Evolutionary conservation across 2,888 invertebrate species (phyloP).

Genomic region (Cryptophagus acutangulus): DNA sequence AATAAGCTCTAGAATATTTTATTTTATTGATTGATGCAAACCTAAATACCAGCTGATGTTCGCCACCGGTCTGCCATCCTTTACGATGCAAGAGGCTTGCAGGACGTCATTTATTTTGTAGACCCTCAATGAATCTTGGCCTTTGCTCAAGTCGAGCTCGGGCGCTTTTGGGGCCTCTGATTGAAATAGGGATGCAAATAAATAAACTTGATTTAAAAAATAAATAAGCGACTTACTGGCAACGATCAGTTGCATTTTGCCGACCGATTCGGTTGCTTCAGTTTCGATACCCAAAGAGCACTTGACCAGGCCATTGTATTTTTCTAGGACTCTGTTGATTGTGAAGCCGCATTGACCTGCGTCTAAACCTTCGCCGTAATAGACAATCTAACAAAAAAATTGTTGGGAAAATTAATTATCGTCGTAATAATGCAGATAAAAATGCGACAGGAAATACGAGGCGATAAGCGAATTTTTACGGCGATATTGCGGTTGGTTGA

Average conservation of each 20-base stretch:
- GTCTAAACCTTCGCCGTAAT: slow-evolving; percentile 51
- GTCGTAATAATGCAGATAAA: too few relatives aligned
- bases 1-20: background rate
- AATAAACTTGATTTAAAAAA: slow-evolving; percentile 1
- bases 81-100: slow-evolving; percentile 62
- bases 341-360: slow-evolving; percentile 69
- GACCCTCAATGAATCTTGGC: slow-evolving; percentile 42
- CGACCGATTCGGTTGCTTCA: slow-evolving; percentile 56
- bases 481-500: too few relatives aligned
- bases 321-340: slow-evolving; percentile 59
- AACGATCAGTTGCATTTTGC: slow-evolving; percentile 60
- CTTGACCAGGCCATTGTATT: slow-evolving; percentile 65
- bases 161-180: slow-evolving; percentile 50
- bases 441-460: too few relatives aligned
- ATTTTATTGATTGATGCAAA: slow-evolving; percentile 35
- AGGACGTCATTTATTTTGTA: slow-evolving; percentile 61
- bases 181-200: slow-evolving; percentile 8
- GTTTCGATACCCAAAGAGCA: slow-evolving; percentile 60
- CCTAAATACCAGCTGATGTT: slow-evolving; percentile 71
- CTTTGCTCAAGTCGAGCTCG: slow-evolving; percentile 48
- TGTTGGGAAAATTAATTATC: too few relatives aligned
- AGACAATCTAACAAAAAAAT: too few relatives aligned
- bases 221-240: slow-evolving; percentile 66
- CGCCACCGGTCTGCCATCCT: slow-evolving; percentile 68
- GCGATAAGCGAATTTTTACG: too few relatives aligned